Evolutionary conservation across 2,888 invertebrate species (phyloP).

Genomic region (Hecatera dysodea): DNA sequence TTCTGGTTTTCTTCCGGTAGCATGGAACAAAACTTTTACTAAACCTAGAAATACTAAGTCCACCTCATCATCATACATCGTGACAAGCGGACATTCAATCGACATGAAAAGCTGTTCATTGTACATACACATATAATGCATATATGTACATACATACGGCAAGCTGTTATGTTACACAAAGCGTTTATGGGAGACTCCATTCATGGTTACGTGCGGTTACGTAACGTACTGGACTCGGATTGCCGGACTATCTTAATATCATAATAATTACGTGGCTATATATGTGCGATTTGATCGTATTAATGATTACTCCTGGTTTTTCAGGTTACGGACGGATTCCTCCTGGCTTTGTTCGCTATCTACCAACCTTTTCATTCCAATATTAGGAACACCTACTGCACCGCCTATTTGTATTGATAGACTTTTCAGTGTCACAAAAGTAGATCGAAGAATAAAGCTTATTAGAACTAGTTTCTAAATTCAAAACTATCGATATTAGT

Average conservation of each 20-base stretch:
- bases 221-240: slow-evolving; percentile 49
- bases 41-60: background rate
- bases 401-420: background rate
- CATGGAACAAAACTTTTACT: slow-evolving; percentile 2
- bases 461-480: background rate
- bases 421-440: background rate
- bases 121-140: background rate
- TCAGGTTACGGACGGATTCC: slow-evolving; percentile 9
- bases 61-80: slow-evolving; percentile 17
- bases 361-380: background rate
- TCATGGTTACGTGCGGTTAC: slow-evolving; percentile 57
- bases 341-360: background rate
- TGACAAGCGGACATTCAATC: slow-evolving; percentile 23
- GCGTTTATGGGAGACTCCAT: slow-evolving; percentile 56
- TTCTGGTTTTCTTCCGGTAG: background rate
- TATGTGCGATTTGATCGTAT: slow-evolving; percentile 21
- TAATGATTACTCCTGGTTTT: slow-evolving; percentile 21
- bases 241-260: slow-evolving; percentile 46
- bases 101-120: slow-evolving; percentile 10
- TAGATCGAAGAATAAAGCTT: background rate
- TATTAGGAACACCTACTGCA: background rate
- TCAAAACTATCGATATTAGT: background rate
- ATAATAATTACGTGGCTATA: slow-evolving; percentile 46
- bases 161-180: slow-evolving; percentile 49
- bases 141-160: slow-evolving; percentile 31